A percentile compares a stretch with the other conserved stretches of the same genome.
Conservation (phyloP, 2,888 invertebrate species). For the Eutolmus rufibarbis region DNA sequence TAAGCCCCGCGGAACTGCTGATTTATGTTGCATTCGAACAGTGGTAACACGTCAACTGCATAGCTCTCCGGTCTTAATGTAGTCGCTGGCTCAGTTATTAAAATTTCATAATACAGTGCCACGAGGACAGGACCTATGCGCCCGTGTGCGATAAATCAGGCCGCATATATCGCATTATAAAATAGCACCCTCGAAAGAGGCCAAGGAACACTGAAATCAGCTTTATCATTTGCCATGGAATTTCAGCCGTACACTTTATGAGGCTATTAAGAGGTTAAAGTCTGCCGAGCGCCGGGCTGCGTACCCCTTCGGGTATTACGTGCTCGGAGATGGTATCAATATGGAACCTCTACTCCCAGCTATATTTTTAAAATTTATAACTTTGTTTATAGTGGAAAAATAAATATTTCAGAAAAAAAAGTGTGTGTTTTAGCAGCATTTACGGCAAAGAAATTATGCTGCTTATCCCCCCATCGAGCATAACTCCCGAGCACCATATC, state of each 20-base stretch:
- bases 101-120: background rate
- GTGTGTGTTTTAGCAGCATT: background rate
- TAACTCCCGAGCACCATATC: background rate
- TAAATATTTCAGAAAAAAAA: background rate
- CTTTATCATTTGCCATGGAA: conserved; percentile 11
- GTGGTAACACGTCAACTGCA: background rate
- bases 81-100: background rate
- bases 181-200: background rate
- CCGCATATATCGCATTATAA: background rate
- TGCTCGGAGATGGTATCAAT: background rate
- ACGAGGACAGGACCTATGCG: background rate
- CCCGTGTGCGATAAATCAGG: background rate
- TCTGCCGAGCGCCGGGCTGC: background rate
- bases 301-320: background rate
- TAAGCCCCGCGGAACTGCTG: background rate
- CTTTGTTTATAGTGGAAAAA: conserved; percentile 6
- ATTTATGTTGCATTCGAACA: background rate
- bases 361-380: conserved; percentile 10
- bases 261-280: conserved; percentile 22
- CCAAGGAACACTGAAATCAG: background rate
- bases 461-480: background rate
- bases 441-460: background rate
- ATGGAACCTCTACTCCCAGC: background rate
- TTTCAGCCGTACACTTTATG: conserved; percentile 15
- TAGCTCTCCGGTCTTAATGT: background rate